These are phyloP conservation scores for Ormia ochracea DNA, from an alignment of 2,888 invertebrate genomes.

Conservation along the genomic window DNA sequence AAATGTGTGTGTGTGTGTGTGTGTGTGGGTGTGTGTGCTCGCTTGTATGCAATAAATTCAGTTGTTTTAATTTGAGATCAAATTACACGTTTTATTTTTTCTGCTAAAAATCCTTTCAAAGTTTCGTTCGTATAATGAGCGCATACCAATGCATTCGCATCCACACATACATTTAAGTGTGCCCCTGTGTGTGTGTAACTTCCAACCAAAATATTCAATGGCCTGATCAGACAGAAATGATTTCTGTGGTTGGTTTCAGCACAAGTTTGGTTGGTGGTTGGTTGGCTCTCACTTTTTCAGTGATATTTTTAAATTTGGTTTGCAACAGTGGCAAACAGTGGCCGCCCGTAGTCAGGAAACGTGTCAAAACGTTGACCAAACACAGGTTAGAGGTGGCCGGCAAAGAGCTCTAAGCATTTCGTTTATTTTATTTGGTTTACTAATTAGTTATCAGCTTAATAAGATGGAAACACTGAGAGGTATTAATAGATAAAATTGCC, in stretches of 20 bases:
- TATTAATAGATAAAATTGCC: too few species aligned
- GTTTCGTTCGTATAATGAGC: too few species aligned
- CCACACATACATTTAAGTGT: too few species aligned
- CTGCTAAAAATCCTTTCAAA: conserved; percentile 1
- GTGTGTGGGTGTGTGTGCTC: background rate
- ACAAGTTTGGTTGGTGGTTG: conserved; percentile 22
- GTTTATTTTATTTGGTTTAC: too few species aligned
- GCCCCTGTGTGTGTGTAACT: too few species aligned
- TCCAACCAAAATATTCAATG: conserved; percentile 6
- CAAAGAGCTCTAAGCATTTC: too few species aligned
- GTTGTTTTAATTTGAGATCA: conserved; percentile 52
- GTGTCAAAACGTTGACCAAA: conserved; percentile 43
- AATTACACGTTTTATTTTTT: conserved; percentile 49
- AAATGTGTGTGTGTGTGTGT: background rate
- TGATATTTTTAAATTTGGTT: background rate
- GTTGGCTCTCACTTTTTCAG: background rate
- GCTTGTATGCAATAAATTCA: conserved; percentile 1
- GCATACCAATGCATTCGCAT: background rate
- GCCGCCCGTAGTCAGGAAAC: conserved; percentile 45
- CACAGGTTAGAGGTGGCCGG: too few species aligned
- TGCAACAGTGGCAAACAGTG: conserved; percentile 20
- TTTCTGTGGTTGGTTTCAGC: conserved; percentile 20
- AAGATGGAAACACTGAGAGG: too few species aligned
- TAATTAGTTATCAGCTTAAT: too few species aligned
- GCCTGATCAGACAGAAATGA: conserved; percentile 4